Evolutionary conservation across 2,797 vertebrate species (phyloP), one percentile per base, ranked within the genome.

Genomic region (Anguilla anguilla): DNA sequence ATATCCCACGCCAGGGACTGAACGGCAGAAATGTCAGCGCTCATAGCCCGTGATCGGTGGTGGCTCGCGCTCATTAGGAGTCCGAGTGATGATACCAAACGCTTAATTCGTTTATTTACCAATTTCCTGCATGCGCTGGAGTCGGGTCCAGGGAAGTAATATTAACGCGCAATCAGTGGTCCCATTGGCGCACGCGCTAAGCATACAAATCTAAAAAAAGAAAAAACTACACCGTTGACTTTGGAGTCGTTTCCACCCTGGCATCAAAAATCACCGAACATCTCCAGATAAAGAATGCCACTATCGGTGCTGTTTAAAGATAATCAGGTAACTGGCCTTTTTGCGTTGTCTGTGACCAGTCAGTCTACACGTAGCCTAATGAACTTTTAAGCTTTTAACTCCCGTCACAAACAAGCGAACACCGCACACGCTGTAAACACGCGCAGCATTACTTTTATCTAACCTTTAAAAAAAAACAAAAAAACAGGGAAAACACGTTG

Each of bases 51-150:
- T 35, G 35, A 35, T 35, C 35, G 35, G 35, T 35, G 35, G 35
- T 35, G 35, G 35, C 35, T 35, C 7, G 53, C 55, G 55, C 55
- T 11, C 55, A 64, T 64, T 22, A 64, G 19, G 25, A 69, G 67
- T 31, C 67, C 67, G 10, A 5, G 35, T 59, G 59, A 67, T 28
- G 83, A 83, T 83, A 69, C 57, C 61, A 51, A 35, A 69, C 6
- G 79, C 61, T 69, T 64, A 64, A 82, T 83, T 19, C 49, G 49
- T 84, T 84, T 72, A 87, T 39, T 64, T 57, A 51, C 46, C 82
- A 87, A 87, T 87, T 87, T 87, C 87, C 87, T 87, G 87, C 31
- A 51, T 17, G 51, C 10, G 46, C 46, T 43, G 86, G 46, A 53
- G 46, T 25, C 13, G 77, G 39, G 22, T 28, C 25, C 6, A 19